A percentile compares a stretch with the other conserved stretches of the same genome.
Evolutionary conservation across 2,797 vertebrate genomes (phyloP).

Genomic region (Antennarius maculatus): DNA sequence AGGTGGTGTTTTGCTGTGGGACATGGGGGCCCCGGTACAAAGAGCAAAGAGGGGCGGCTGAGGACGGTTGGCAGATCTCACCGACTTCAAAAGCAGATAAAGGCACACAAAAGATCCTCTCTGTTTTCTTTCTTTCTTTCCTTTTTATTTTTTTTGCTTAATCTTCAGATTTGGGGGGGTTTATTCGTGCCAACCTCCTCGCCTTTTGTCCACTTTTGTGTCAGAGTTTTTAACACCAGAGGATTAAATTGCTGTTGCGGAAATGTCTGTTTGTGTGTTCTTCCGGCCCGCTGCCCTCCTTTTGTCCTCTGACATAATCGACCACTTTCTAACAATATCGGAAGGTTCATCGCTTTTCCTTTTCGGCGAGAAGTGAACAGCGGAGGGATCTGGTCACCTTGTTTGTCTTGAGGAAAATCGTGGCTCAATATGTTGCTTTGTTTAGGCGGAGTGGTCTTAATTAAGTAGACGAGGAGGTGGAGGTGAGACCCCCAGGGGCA

Average conservation of each 20-base stretch:
- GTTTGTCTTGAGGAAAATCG: slow-evolving; percentile 51
- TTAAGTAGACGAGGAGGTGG: slow-evolving; percentile 36
- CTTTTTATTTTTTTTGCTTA: slow-evolving; percentile 51
- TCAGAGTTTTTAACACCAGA: slow-evolving; percentile 69
- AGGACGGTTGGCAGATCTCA: slow-evolving; percentile 76
- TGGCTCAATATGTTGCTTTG: slow-evolving; percentile 54
- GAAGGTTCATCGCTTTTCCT: slow-evolving; percentile 59
- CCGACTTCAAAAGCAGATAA: slow-evolving; percentile 81
- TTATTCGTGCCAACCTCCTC: slow-evolving; percentile 69
- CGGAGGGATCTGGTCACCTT: slow-evolving; percentile 55
- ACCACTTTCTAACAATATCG: slow-evolving; percentile 57
- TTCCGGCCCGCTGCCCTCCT: slow-evolving; percentile 52
- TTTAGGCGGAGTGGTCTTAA: slow-evolving; percentile 63
- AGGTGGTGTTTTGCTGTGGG: slow-evolving; percentile 70
- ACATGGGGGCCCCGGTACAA: slow-evolving; percentile 66
- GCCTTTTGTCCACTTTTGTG: slow-evolving; percentile 72
- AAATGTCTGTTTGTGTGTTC: slow-evolving; percentile 77
- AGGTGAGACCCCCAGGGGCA: background rate
- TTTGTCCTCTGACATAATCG: slow-evolving; percentile 69
- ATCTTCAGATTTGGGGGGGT: slow-evolving; percentile 71
- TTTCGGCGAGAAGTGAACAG: slow-evolving; percentile 57
- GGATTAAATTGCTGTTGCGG: slow-evolving; percentile 79
- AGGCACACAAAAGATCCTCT: slow-evolving; percentile 73
- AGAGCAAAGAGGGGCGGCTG: slow-evolving; percentile 48
- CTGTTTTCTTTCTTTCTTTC: slow-evolving; percentile 16